Evolutionary conservation across 1,140 invertebrate species (phyloP).

Genomic region (Chrysoperla carnea): DNA sequence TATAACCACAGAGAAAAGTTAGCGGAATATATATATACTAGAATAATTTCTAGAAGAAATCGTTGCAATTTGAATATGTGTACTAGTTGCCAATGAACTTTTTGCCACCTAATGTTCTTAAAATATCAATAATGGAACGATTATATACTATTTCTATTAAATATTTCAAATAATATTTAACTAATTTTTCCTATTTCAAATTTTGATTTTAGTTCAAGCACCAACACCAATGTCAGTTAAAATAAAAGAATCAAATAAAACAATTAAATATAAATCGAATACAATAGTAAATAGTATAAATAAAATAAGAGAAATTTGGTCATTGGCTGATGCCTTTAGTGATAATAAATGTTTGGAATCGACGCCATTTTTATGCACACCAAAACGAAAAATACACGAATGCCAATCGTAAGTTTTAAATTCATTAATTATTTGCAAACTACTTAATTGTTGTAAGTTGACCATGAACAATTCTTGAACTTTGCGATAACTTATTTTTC

Average conservation of each 20-base stretch:
- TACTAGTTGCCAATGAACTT: no score
- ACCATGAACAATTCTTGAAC: neutral
- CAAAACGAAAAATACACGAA: constrained; percentile 1
- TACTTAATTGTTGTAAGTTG: no score
- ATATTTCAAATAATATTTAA: no score
- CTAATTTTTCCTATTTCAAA: no score
- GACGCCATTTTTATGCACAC: constrained; percentile 18
- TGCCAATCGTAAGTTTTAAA: constrained; percentile 3
- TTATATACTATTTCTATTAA: no score
- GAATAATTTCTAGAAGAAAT: no score
- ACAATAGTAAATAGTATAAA: constrained; percentile 12
- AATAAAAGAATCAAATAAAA: constrained; percentile 13
- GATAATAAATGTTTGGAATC: constrained; percentile 8
- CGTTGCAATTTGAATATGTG: no score
- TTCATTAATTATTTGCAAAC: constrained; percentile 1
- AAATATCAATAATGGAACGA: no score
- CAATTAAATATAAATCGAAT: constrained; percentile 17
- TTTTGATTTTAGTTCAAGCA: constrained; percentile 6
- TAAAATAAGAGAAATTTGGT: constrained; percentile 16
- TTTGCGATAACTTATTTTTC: neutral
- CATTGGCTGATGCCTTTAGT: constrained; percentile 4
- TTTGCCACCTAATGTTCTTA: no score
- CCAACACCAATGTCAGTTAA: constrained; percentile 16
- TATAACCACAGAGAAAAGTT: no score
- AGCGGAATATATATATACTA: no score